phyloP scores from a whole-genome alignment of 1,140 invertebrate species.

The Saxidomus purpurata region DNA sequence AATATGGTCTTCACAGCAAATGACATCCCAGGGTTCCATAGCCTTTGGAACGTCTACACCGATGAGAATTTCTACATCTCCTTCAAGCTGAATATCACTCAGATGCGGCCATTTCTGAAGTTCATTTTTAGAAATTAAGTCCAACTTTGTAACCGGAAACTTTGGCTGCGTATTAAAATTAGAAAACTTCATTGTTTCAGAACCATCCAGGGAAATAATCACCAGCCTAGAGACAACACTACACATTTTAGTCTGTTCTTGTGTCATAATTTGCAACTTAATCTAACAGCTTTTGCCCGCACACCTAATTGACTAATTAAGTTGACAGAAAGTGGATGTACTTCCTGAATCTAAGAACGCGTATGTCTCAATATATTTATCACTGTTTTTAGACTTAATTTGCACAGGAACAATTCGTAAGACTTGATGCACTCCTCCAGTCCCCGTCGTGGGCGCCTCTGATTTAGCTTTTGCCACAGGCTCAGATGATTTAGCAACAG shows the following conservation, averaged over 20 bases:
- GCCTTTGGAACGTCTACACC: background rate
- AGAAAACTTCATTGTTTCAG: conserved; percentile 11
- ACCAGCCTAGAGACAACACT: conserved; percentile 15
- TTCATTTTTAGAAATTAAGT: background rate
- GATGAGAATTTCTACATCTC: background rate
- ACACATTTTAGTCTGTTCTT: background rate
- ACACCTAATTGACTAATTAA: conserved; percentile 20
- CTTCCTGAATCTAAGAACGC: conserved; percentile 63
- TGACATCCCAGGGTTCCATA: background rate
- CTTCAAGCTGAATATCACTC: background rate
- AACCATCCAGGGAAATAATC: conserved; percentile 31
- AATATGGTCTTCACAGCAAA: conserved; percentile 11
- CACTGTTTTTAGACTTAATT: conserved; percentile 38
- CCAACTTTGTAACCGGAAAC: background rate
- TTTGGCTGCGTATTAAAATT: background rate
- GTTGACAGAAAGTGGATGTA: conserved; percentile 53
- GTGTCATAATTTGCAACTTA: conserved; percentile 32
- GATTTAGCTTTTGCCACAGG: background rate
- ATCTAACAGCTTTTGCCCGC: conserved; percentile 24
- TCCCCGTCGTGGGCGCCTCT: background rate
- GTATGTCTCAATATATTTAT: conserved; percentile 53
- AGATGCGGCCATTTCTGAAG: conserved; percentile 45
- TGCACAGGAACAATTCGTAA: conserved; percentile 52
- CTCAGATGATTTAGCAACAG: too few relatives aligned
- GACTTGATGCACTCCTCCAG: conserved; percentile 12